Evolutionary conservation across 1,140 invertebrate species (phyloP), one percentile per base, ranked within the genome.

Genomic region (Anoplophora glabripennis): DNA sequence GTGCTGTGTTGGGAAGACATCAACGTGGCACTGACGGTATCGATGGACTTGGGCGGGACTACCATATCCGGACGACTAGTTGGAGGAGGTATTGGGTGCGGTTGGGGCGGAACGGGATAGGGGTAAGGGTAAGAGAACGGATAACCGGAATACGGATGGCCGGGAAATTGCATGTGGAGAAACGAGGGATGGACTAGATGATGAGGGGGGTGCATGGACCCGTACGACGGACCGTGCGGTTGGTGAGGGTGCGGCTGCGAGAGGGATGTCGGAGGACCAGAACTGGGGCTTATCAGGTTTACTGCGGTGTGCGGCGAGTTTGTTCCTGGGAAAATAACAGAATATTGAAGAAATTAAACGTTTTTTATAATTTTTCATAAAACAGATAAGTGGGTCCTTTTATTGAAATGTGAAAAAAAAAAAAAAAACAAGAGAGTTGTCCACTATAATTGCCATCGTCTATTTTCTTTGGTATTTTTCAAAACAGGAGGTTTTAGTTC

Each of bases 51-150:
- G 33, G 57, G 66, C 8, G 54, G 61, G n/a, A 47, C 58, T 14
- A 15, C 40, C 35, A 66, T 10, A 80, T 76, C 40, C 80, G 79
- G 60, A 14, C 66, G 59, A 12, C 64, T 63, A 4, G 85, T 76
- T 64, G 87, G 86, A 1, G 86, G 86, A 17, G 87, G 87, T 63
- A 87, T 86, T 1, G 87, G 84, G 65, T 89, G 84, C 5, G 84
- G 84, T 67, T 84, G 87, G 14, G 86, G 86, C 48, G 87, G 79
- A 10, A 54, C 52, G 1, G 87, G 85, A 66, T 88, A 88, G 0
- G 87, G 81, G 76, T 88, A 88, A n/a, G 82, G 84, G 68, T 82
- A 83, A 68, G 77, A 74, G 18, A 78, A 80, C 0, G 78, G 75
- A 58, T 63, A 67, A 4, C 51, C 54, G 0, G 79, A 76, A 66